These are phyloP conservation scores for Aldabrachelys gigantea DNA, from an alignment of 2,113 vertebrate genomes.

Conservation along the genomic window DNA sequence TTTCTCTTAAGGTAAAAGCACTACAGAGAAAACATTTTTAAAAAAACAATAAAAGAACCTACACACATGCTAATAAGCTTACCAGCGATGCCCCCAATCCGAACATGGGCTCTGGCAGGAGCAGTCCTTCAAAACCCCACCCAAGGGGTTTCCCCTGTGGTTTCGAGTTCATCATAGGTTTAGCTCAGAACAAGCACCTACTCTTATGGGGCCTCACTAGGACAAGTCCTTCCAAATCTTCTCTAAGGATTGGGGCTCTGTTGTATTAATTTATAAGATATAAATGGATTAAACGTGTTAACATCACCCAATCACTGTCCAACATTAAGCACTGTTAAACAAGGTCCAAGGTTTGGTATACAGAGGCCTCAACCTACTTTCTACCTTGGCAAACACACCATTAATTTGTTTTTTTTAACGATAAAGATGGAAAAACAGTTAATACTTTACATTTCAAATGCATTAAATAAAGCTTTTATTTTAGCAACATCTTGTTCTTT, in stretches of 20 bases:
- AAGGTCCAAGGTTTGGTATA: background rate
- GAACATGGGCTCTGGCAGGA: background rate
- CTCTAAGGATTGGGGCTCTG: background rate
- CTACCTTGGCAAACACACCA: background rate
- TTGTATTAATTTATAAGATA: background rate
- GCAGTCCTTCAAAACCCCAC: background rate
- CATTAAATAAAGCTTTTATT: background rate
- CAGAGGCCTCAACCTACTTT: background rate
- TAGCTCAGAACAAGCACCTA: background rate
- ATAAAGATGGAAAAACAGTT: background rate
- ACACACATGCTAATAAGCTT: background rate
- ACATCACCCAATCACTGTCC: background rate
- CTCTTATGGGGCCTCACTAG: background rate
- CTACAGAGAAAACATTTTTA: background rate
- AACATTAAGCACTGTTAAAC: background rate
- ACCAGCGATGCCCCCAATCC: background rate
- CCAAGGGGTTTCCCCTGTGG: background rate
- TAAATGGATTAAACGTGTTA: background rate
- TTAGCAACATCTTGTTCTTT: background rate
- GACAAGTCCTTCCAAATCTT: background rate
- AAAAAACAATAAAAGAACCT: background rate
- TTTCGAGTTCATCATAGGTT: background rate
- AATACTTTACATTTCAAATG: background rate
- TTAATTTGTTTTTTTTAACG: background rate
- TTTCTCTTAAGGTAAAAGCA: background rate